These are phyloP conservation scores for Leptinotarsa haldemani DNA, from an alignment of 2,888 invertebrate genomes.

Conservation along the genomic window DNA sequence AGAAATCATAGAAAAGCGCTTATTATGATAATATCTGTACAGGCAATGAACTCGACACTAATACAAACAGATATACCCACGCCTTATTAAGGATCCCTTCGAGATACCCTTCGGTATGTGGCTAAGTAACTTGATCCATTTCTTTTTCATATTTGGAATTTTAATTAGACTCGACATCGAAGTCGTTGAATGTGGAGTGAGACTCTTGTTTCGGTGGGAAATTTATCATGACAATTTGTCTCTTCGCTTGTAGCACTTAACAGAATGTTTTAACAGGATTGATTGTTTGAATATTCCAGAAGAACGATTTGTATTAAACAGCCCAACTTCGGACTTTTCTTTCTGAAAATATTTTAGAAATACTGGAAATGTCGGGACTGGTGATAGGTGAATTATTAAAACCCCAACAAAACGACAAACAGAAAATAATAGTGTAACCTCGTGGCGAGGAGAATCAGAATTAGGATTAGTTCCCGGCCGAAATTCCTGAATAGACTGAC, in stretches of 20 bases:
- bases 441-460: too few relatives aligned
- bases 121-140: conserved; percentile 14
- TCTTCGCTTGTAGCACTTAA: neutral
- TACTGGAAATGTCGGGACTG: too few relatives aligned
- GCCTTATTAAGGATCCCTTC: conserved; percentile 14
- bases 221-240: neutral
- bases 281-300: too few relatives aligned
- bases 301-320: too few relatives aligned
- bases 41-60: conserved; percentile 16
- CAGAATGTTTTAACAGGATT: too few relatives aligned
- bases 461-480: too few relatives aligned
- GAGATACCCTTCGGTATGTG: conserved; percentile 13
- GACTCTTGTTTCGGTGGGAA: conserved; percentile 1
- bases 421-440: too few relatives aligned
- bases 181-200: neutral
- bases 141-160: conserved; percentile 15
- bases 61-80: conserved; percentile 20
- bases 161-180: neutral
- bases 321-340: too few relatives aligned
- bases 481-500: too few relatives aligned
- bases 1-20: conserved; percentile 19
- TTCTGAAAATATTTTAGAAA: too few relatives aligned
- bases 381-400: too few relatives aligned
- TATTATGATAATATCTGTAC: conserved; percentile 11
- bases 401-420: too few relatives aligned